Base-by-base conservation (phyloP, 2,888 invertebrate species). In the Isotomurus palustris region DNA sequence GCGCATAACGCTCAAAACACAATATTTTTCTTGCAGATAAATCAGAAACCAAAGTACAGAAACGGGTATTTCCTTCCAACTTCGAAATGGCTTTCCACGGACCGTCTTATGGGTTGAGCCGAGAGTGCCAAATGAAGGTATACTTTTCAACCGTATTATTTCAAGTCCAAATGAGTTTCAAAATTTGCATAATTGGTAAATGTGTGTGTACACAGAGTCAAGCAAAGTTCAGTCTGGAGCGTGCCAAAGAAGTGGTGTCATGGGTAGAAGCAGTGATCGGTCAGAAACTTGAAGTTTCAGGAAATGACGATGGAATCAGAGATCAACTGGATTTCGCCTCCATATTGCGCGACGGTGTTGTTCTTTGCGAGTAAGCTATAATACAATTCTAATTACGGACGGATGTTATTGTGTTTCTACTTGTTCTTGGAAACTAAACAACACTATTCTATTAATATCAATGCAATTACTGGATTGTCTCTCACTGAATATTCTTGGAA, bases 311-410 rank as follows among this genome's bases (percentile, higher is more conserved):
- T 35, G 72, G 74, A 36, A 67, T 77, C 59, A 68, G 73, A 67
- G 72, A 75, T 70, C 73, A 75, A 38, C 69, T 74, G 6, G 77
- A 79, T 60, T 77, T 78, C 61, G 76, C 76, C 17, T 73, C 74
- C 19, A 74, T 73, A 10, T 72, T 79, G 24, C 77, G 77, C 68
- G 78, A 79, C 68, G 79, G 79, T 29, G 73, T 76, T 22, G 73
- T 75, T 41, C 72, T 79, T 19, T 79, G 79, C 75, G 72, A 74
- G 78, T 78, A 72, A 73, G 76, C n/a, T n/a, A n/a, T n/a, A n/a
- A n/a, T n/a, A n/a, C n/a, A 71, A 12, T 17, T 38, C 14, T 6
- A 36, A 35, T 21, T 19, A 29, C 1, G n/a, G 22, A 38, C 25
- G 14, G 24, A 5, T 10, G 10, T 36, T 54, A 47, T 24, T 35